Base-by-base conservation (phyloP, 2,888 invertebrate species). In the Dysmachus trigonus region DNA sequence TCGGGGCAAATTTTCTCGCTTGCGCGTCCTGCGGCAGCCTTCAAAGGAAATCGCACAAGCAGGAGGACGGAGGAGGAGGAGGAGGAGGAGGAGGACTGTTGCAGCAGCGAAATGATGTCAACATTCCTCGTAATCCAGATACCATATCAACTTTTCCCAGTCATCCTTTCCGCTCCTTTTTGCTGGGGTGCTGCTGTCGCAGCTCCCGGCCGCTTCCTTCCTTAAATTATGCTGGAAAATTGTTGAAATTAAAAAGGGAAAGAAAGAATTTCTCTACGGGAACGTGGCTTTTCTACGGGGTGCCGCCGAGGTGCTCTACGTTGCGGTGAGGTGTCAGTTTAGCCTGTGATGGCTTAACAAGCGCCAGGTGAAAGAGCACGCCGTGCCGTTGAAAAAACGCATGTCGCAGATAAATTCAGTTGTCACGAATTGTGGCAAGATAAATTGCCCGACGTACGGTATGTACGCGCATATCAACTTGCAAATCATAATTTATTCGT, bases 401-500 rank as follows among this genome's bases (percentile, higher is more conserved):
- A 76, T 76, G 27, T 79, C 51, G 47, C 47, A 79, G 51, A 79
- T 79, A 79, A 79, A 79, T 79, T 79, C 27, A 79, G 47, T 76
- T 79, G 79, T 79, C 79, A 79, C 13, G 79, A 79, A 79, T 79
- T 79, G 47, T 51, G 79, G 47, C 79, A 79, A 79, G 79, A 79
- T 79, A 79, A 79, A 79, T 79, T 41, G 31, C 31, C 30, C 31
- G n/a, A 22, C 30, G 51, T 79, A 51, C 79, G 38, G 38, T 1
- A 41, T 13, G 51, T 79, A 51, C 51, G 79, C 51, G 79, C 79
- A 79, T 79, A 79, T 79, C 79, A 47, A 79, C 53, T 47, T 76
- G 30, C 84, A 86, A 86, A 86, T 86, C 41, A 86, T 86, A 76
- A 86, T 86, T 86, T 86, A 86, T 81, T 83, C 53, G 62, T 6